A percentile compares a stretch with the other conserved stretches of the same genome.
phyloP scores from a whole-genome alignment of 2,797 vertebrate species.

The Onychomys arenicola region DNA sequence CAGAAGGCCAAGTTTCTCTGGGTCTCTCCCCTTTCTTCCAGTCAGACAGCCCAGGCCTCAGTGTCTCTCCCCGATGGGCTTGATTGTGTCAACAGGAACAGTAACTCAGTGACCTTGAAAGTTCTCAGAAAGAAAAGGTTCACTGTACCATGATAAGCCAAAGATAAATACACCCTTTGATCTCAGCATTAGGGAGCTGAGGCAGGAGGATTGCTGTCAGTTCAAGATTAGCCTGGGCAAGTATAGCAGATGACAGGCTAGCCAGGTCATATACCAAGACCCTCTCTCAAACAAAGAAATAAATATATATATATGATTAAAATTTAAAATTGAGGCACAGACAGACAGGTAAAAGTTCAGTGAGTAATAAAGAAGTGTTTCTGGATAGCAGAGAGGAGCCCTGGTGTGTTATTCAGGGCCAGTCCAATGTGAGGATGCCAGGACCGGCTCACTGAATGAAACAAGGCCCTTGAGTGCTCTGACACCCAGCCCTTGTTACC shows the following conservation, averaged over 20 bases:
- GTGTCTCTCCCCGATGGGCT: neutral
- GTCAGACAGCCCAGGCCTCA: too few species aligned
- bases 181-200: neutral
- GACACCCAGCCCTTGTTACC: neutral
- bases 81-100: neutral
- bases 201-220: neutral
- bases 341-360: too few species aligned
- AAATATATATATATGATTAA: neutral
- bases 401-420: fast-evolving
- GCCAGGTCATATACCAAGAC: neutral
- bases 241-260: neutral
- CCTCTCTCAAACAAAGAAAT: neutral
- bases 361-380: neutral
- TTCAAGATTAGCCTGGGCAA: neutral
- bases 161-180: neutral
- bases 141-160: neutral
- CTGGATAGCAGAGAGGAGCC: neutral
- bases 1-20: neutral
- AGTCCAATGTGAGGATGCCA: too few species aligned
- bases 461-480: neutral
- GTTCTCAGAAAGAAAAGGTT: neutral
- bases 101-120: neutral
- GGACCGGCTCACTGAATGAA: neutral
- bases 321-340: neutral
- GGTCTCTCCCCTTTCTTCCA: neutral